These are phyloP conservation scores for Acanthosepion lycidas DNA, from an alignment of 2,888 invertebrate genomes.

Conservation along the genomic window DNA sequence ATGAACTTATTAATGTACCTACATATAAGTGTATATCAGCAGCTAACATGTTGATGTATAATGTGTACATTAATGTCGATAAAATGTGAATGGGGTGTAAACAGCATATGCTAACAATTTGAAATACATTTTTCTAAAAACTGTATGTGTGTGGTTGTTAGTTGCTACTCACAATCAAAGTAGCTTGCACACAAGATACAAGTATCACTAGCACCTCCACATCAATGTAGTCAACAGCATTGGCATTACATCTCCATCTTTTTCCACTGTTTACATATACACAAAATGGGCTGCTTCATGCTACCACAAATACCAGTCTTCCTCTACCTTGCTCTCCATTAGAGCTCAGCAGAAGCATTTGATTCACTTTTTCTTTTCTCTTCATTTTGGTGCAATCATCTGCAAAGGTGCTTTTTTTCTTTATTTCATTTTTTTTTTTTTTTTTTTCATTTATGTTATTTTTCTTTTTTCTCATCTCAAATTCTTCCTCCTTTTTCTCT, in stretches of 20 bases:
- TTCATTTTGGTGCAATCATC: constrained; percentile 7
- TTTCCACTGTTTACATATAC: constrained; percentile 33
- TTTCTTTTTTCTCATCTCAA: neutral
- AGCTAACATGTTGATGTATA: too few relatives aligned
- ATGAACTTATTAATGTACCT: too few relatives aligned
- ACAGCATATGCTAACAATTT: too few relatives aligned
- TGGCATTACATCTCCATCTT: neutral
- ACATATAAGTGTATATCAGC: too few relatives aligned
- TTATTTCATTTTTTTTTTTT: neutral
- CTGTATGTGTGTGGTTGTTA: neutral
- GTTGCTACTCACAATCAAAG: neutral
- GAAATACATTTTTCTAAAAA: neutral
- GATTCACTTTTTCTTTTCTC: neutral
- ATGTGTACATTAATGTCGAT: too few relatives aligned
- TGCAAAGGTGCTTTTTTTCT: neutral
- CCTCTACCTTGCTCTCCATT: neutral
- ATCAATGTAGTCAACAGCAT: constrained; percentile 33
- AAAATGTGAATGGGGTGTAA: too few relatives aligned
- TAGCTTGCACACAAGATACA: neutral
- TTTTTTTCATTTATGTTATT: neutral
- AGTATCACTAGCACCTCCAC: constrained; percentile 33
- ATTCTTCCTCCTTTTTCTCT: neutral
- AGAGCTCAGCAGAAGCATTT: neutral
- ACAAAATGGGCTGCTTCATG: neutral
- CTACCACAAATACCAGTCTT: constrained; percentile 17